Base-by-base conservation (phyloP, 2,797 vertebrate genomes). In the Remorina albescens region DNA sequence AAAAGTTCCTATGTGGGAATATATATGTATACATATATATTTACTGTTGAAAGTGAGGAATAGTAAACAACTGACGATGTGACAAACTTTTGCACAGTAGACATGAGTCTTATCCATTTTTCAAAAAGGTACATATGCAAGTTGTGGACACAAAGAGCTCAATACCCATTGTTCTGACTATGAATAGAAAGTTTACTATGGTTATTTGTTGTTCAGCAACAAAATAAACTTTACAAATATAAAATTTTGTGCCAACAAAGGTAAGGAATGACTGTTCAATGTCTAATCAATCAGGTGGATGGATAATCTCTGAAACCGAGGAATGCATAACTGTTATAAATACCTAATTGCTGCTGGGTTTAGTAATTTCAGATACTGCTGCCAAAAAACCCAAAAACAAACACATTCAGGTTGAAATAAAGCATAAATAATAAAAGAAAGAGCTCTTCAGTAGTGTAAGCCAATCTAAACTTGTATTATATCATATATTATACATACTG, bases 121-220 rank as follows among this genome's bases (percentile, higher is more conserved):
- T 30, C n/a, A n/a, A n/a, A 64, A 32, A 26, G 55, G 67, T 75
- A 67, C 66, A 88, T 87, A 85, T 74, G 73, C 57, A 91, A 86
- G 61, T 83, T 82, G 76, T 79, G 69, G 61, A 78, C 59, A 86
- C 78, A 86, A 60, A 72, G 80, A 32, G 71, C 23, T 36, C 16
- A 21, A 53, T 25, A 37, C 42, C 30, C 42, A 85, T 89, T 91
- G 87, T 91, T 81, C 59, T 15, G 63, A 49, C 30, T 47, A 37
- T 86, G 81, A 90, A 89, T 61, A 67, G 75, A 50, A 19, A 67
- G 59, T 83, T 82, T 42, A 80, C 72, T 65, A 26, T 71, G 32
- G 78, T 12, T 63, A 63, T 30, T 60, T 36, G 47, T 36, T 60
- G 16, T 26, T 61, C 32, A 46, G 42, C 19, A n/a, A 84, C 75